Base-by-base conservation (phyloP, 2,888 invertebrate genomes). In the Synergus japonicus region DNA sequence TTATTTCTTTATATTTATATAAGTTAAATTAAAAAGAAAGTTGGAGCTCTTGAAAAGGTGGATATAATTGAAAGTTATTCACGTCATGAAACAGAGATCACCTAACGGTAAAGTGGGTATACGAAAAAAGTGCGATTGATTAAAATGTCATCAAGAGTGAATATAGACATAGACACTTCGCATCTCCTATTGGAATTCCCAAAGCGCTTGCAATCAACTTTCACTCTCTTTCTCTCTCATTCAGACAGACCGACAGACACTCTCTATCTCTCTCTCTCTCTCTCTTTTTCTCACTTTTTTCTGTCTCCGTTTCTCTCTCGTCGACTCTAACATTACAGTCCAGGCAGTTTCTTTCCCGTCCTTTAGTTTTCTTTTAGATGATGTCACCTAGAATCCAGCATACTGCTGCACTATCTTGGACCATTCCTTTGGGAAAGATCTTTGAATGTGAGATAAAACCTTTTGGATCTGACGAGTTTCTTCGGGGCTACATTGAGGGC, bases 341-440 rank as follows among this genome's bases (percentile, higher is more conserved):
- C 22, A 15, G 15, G 15, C 76, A 18, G 44, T 49, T 37, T 76
- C 76, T 78, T 58, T 73, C 66, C 65, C 18, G 54, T 58, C 4
- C 63, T n/a, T 9, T 69, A 46, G 67, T 79, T 46, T 37, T 66
- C 58, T 49, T 49, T 49, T 49, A 49, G 49, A 10, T 69, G 79
- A 77, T 82, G 81, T 80, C 65, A 76, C n/a, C 18, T 65, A 44
- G 79, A 78, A 79, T 60, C 95, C 95, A 12, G 95, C 93, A 88
- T 96, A 96, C 87, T 95, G 95, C 89, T 95, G 95, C 29, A 96
- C 93, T 85, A 96, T 94, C 92, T 95, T 96, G 78, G 94, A 93
- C 96, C 96, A 96, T 91, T 96, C 96, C 87, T 95, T 95, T 8
- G 96, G 96, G 89, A 94, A 96, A 91, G 95, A 95, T 86, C 95